Evolutionary conservation across 2,113 vertebrate genomes (phyloP).

Genomic region (Psilopogon haemacephalus): DNA sequence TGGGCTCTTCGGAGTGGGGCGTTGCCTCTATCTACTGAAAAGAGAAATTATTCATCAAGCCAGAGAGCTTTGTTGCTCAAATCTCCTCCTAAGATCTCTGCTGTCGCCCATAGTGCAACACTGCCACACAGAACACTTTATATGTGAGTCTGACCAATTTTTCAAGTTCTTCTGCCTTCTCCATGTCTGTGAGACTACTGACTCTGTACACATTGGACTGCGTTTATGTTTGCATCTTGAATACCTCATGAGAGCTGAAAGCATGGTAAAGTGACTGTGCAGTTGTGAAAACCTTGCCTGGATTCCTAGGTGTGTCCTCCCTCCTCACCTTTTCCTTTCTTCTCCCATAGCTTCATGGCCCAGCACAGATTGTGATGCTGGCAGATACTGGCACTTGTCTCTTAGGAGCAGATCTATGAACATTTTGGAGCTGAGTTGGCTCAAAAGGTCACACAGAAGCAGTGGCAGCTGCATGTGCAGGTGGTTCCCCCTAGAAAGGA

Average conservation of each 20-base stretch:
- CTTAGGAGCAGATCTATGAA: background rate
- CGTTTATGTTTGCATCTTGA: background rate
- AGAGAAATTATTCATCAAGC: background rate
- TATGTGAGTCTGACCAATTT: background rate
- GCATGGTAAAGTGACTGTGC: too few relatives aligned
- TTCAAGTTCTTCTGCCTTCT: background rate
- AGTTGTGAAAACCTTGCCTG: background rate
- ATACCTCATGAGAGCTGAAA: background rate
- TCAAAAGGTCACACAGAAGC: background rate
- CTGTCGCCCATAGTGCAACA: background rate
- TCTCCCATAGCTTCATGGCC: background rate
- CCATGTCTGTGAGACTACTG: background rate
- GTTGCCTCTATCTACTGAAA: slow-evolving; percentile 8
- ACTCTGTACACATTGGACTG: background rate
- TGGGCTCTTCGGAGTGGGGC: background rate
- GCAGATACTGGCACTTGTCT: background rate
- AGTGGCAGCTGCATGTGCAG: background rate
- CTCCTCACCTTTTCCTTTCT: background rate
- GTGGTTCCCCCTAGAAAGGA: background rate
- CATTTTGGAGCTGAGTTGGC: background rate
- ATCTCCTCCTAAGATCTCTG: background rate
- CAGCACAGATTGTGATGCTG: accelerated
- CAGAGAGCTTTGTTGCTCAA: background rate
- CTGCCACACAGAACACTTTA: accelerated
- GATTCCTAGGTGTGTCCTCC: background rate